Base-by-base conservation (phyloP, 2,888 invertebrate species). In the Leptodirus hochenwartii region DNA sequence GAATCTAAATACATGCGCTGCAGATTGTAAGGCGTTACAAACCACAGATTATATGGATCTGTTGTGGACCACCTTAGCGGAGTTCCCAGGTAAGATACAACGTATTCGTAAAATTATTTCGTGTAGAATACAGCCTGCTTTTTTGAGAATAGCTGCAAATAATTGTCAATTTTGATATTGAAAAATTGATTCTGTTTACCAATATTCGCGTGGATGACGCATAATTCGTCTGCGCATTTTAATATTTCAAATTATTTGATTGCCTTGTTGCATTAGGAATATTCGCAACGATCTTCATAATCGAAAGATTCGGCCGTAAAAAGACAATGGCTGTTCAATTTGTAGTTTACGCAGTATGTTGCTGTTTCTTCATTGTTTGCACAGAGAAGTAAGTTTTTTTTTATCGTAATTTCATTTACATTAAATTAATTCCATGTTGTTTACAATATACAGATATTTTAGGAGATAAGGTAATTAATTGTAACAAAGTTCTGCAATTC, bases 241-340 rank as follows among this genome's bases (percentile, higher is more conserved):
- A 20, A n/a, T 22, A 17, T 10, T 15, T 15, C 27, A 35, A 22
- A 13, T n/a, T 31, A 22, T 30, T 17, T 17, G 24, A 10, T 34
- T 17, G 15, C 15, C 17, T 16, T 34, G 30, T 29, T 32, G 31
- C 54, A 56, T 15, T 51, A 78, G 80, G 85, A 16, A 80, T 88
- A 36, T 79, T 90, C 46, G 74, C 82, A 2, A 90, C 88, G 1
- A 81, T 87, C 44, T 75, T 79, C 40, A 69, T 87, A 3, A 87
- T 93, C 37, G 91, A 93, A 53, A 73, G 72, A 52, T 75, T 82
- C 46, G 93, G 91, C 6, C 63, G 90, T 14, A 88, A 85, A 50
- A 77, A 74, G 46, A 93, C 91, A 0, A 91, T 93, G 84, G 87
- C 87, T 1, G 60, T 78, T n/a, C 90, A 93, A 50, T 84, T 91